These are phyloP conservation scores for Mythimna vitellina DNA, from an alignment of 2,888 invertebrate species.

Conservation along the genomic window DNA sequence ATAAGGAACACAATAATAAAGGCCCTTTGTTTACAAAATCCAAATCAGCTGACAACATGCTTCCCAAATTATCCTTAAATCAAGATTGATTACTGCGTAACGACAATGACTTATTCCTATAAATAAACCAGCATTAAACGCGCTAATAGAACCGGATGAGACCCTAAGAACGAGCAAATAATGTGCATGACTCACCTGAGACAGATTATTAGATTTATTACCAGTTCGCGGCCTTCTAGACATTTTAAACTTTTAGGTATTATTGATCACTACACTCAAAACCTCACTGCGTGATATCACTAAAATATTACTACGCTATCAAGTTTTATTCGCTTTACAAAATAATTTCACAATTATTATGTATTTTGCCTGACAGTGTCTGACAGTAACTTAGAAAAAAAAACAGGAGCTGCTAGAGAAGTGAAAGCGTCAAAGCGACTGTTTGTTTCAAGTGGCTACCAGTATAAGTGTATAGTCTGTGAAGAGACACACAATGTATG, in stretches of 20 bases:
- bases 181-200: conserved; percentile 88
- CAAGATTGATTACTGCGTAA: conserved; percentile 26
- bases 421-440: background rate
- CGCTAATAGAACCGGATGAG: conserved; percentile 60
- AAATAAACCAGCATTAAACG: conserved; percentile 61
- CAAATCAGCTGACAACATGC: conserved; percentile 69
- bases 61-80: conserved; percentile 28
- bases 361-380: conserved; percentile 32
- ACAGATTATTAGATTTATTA: conserved; percentile 83
- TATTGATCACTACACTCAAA: conserved; percentile 32
- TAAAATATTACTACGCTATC: conserved; percentile 14
- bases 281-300: conserved; percentile 25
- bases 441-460: background rate
- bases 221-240: conserved; percentile 79
- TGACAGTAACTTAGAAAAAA: background rate
- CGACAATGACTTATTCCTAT: conserved; percentile 54
- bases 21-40: conserved; percentile 72
- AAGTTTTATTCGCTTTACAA: conserved; percentile 45
- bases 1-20: conserved; percentile 19
- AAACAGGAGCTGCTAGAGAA: too few species aligned
- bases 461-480: too few species aligned
- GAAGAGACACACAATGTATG: too few species aligned
- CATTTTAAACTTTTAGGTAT: conserved; percentile 71
- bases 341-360: conserved; percentile 37
- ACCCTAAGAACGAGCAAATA: conserved; percentile 73